phyloP scores from a whole-genome alignment of 2,888 invertebrate species.

The Sylvicola cinctus region DNA sequence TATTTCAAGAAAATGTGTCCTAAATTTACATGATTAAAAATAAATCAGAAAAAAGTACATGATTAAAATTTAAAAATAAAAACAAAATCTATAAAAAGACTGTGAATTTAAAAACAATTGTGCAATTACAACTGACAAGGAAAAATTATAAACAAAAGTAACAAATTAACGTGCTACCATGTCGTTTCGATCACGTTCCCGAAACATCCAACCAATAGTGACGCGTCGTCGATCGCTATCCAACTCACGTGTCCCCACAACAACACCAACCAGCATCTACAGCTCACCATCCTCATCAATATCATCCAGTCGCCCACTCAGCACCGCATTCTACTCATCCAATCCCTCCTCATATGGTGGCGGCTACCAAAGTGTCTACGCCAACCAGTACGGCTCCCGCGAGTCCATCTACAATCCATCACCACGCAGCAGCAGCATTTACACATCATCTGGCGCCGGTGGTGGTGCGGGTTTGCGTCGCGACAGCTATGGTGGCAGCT shows the following conservation, averaged over 20 bases:
- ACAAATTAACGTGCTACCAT: constrained; percentile 10
- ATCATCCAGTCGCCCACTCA: constrained; percentile 18
- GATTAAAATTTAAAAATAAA: too few relatives aligned
- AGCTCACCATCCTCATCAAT: constrained; percentile 11
- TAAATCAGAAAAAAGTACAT: too few relatives aligned
- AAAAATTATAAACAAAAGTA: not conserved
- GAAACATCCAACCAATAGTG: constrained; percentile 23
- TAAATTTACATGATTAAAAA: too few relatives aligned
- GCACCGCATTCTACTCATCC: constrained; percentile 11
- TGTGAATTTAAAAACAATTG: too few relatives aligned
- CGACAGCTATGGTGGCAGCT: constrained; percentile 10
- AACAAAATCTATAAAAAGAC: too few relatives aligned
- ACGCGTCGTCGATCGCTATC: constrained; percentile 28
- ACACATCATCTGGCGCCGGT: constrained; percentile 11
- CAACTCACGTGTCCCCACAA: constrained; percentile 26
- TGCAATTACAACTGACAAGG: not conserved
- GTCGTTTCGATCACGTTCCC: constrained; percentile 25
- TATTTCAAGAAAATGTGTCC: too few relatives aligned
- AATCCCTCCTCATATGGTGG: constrained; percentile 5
- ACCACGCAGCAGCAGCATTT: constrained; percentile 9
- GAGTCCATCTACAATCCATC: constrained; percentile 19
- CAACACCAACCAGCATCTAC: constrained; percentile 13
- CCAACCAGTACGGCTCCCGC: constrained; percentile 19
- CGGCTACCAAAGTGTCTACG: constrained; percentile 21
- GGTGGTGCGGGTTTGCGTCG: constrained; percentile 12